Evolutionary conservation across 2,888 invertebrate genomes (phyloP).

Genomic region (Tenthredo amoena): DNA sequence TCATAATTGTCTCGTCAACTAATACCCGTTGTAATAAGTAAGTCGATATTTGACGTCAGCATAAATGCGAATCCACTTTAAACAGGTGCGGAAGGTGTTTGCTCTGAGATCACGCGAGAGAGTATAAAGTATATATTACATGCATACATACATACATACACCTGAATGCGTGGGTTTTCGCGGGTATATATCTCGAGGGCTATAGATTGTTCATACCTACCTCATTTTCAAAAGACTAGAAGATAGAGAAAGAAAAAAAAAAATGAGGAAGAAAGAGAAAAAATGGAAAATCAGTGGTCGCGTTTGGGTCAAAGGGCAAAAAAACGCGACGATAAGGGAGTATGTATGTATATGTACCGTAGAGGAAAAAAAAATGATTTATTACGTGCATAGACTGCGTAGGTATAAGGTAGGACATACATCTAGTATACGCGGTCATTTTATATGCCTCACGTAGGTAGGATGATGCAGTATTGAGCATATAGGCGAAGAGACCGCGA

Average conservation of each 20-base stretch:
- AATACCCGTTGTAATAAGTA: neutral
- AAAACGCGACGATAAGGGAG: neutral
- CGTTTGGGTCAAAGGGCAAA: neutral
- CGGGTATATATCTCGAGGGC: neutral
- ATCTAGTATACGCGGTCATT: neutral
- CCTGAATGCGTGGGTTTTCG: neutral
- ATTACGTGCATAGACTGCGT: neutral
- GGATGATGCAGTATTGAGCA: slow-evolving; percentile 33
- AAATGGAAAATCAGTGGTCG: neutral
- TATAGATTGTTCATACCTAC: no score
- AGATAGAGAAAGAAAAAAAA: no score
- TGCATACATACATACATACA: neutral
- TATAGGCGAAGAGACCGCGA: slow-evolving; percentile 51
- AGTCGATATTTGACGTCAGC: slow-evolving; percentile 11
- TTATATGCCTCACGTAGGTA: slow-evolving; percentile 32
- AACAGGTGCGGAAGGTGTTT: slow-evolving; percentile 30
- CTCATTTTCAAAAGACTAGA: no score
- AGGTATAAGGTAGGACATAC: neutral
- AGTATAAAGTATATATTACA: neutral
- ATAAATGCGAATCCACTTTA: slow-evolving; percentile 1
- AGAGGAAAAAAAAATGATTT: neutral
- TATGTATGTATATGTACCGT: neutral
- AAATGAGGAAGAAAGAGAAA: no score
- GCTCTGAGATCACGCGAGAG: slow-evolving; percentile 12
- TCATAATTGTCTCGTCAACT: neutral